phyloP scores from a whole-genome alignment of 2,113 vertebrate species.

The Tyrannus savana region DNA sequence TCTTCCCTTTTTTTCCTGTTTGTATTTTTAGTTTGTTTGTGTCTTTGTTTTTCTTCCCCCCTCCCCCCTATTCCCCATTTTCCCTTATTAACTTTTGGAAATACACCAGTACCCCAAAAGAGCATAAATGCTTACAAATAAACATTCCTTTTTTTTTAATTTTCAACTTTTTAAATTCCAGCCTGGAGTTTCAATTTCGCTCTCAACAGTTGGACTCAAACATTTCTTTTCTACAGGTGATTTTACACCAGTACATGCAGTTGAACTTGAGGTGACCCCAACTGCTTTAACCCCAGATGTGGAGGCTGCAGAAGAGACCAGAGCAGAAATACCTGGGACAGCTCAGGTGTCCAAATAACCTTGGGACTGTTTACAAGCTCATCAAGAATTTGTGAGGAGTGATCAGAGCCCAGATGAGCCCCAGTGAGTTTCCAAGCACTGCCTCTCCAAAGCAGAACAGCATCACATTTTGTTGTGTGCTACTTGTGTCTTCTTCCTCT shows the following conservation, averaged over 20 bases:
- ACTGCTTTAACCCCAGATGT: background rate
- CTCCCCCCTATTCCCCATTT: background rate
- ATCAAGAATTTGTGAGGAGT: background rate
- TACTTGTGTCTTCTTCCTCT: background rate
- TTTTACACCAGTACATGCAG: background rate
- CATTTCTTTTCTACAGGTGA: background rate
- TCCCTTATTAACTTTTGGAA: background rate
- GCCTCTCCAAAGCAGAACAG: background rate
- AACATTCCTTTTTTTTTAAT: too few relatives aligned
- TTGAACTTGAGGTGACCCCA: background rate
- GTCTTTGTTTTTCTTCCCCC: background rate
- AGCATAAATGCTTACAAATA: background rate
- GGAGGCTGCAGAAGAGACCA: background rate
- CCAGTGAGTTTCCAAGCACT: background rate
- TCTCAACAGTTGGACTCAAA: background rate
- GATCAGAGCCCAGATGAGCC: background rate
- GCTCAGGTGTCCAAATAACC: background rate
- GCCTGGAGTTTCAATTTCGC: background rate
- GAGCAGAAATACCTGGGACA: background rate
- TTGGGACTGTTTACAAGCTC: background rate
- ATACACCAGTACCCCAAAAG: background rate
- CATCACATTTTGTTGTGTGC: background rate
- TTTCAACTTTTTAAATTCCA: background rate
- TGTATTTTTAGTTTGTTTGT: background rate
- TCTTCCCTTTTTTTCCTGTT: background rate